These are phyloP conservation scores for Polyommatus iphigenia DNA, from an alignment of 2,888 invertebrate species.

Conservation along the genomic window DNA sequence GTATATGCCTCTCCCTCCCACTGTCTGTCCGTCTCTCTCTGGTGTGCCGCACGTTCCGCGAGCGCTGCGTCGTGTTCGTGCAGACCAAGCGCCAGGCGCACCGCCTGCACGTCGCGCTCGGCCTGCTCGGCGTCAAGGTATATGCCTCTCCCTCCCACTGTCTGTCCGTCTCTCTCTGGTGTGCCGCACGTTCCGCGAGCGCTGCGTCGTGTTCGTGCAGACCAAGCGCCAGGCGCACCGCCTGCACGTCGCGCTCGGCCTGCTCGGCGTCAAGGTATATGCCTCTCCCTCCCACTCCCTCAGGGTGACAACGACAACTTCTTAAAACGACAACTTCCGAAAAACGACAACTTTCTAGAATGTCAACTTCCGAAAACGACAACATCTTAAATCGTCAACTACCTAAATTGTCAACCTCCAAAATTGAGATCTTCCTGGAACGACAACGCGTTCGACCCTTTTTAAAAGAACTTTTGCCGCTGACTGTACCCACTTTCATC, in stretches of 20 bases:
- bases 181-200: background rate
- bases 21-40: background rate
- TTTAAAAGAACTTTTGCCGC: too few species aligned
- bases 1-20: slow-evolving; percentile 57
- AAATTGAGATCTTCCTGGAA: too few species aligned
- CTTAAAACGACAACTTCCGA: too few species aligned
- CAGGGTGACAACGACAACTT: too few species aligned
- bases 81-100: slow-evolving; percentile 97
- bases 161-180: background rate
- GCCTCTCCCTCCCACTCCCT: background rate
- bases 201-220: slow-evolving; percentile 51
- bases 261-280: slow-evolving; percentile 90
- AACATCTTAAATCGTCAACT: too few species aligned
- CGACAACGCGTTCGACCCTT: too few species aligned
- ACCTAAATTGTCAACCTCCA: too few species aligned
- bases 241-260: slow-evolving; percentile 93
- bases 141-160: background rate
- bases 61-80: background rate
- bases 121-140: slow-evolving; percentile 92
- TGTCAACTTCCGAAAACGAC: too few species aligned
- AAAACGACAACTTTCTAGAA: too few species aligned
- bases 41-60: background rate
- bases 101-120: slow-evolving; percentile 93
- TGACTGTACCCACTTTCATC: too few species aligned
- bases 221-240: slow-evolving; percentile 98